phyloP scores from a whole-genome alignment of 2,113 vertebrate species.

The Dendrocopos noguchii region DNA sequence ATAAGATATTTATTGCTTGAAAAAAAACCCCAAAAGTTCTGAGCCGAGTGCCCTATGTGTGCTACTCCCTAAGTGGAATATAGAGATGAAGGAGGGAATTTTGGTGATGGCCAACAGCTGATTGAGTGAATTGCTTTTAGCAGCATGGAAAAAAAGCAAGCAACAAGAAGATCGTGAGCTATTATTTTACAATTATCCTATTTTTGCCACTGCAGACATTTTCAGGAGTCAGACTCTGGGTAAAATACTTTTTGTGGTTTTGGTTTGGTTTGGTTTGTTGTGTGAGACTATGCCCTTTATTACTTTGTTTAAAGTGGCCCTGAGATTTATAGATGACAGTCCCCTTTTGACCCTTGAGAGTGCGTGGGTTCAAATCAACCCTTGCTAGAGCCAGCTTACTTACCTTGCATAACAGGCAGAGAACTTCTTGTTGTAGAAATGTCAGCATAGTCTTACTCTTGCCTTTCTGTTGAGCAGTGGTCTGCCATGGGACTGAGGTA shows the following conservation, averaged over 20 bases:
- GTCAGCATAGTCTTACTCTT: not conserved
- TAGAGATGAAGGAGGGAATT: conserved; percentile 54
- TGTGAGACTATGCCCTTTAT: accelerated
- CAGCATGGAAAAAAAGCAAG: not conserved
- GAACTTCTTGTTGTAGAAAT: not conserved
- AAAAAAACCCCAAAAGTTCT: conserved; percentile 54
- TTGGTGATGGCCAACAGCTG: conserved; percentile 32
- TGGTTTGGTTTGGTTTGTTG: not conserved
- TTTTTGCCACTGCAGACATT: conserved; percentile 47
- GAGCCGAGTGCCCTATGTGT: conserved; percentile 63
- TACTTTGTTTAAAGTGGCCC: not conserved
- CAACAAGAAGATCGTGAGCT: conserved; percentile 21
- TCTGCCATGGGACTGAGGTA: not conserved
- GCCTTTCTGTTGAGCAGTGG: not conserved
- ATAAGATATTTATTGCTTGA: conserved; percentile 66
- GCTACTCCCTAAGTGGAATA: conserved; percentile 68
- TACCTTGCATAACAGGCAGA: not conserved
- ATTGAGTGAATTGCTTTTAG: conserved; percentile 42
- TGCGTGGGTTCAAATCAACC: not conserved
- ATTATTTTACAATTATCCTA: conserved; percentile 60
- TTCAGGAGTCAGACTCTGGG: conserved; percentile 8
- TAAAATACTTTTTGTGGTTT: not conserved
- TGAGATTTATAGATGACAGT: not conserved
- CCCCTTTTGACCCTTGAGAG: not conserved
- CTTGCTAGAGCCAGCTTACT: not conserved